Conservation (phyloP, 1,140 invertebrate genomes). For the Philopotamus ludificatus region DNA sequence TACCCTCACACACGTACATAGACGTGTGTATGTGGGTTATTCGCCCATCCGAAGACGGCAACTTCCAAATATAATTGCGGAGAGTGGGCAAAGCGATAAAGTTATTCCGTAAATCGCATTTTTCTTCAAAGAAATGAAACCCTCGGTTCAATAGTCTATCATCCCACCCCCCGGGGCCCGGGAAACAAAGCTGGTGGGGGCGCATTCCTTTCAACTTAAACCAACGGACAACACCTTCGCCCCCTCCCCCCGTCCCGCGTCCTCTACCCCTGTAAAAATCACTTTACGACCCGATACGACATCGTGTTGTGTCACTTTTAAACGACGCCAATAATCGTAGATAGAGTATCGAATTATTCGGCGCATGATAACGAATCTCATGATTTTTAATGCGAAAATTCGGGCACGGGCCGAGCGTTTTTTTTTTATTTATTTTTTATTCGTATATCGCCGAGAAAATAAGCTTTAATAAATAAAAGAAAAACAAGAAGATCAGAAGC, state of each 20-base stretch:
- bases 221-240: background rate
- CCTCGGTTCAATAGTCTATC: constrained; percentile 32
- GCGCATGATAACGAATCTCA: constrained; percentile 2
- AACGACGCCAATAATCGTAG: no score
- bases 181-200: constrained; percentile 22
- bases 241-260: background rate
- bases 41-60: background rate
- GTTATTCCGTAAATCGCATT: constrained; percentile 41
- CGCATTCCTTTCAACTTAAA: constrained; percentile 29
- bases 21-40: background rate
- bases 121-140: constrained; percentile 41
- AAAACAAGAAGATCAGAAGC: constrained; percentile 37
- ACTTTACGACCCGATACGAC: constrained; percentile 21
- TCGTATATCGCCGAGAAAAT: constrained; percentile 4
- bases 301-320: no score
- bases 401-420: background rate
- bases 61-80: constrained; percentile 31
- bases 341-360: no score
- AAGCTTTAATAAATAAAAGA: constrained; percentile 36
- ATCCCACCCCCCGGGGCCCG: constrained; percentile 13
- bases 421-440: constrained; percentile 4
- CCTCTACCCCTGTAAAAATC: constrained; percentile 25
- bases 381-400: constrained; percentile 19
- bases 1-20: no score
- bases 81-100: constrained; percentile 40